These are phyloP conservation scores for Oscheius sp. DNA, from an alignment of 1,140 invertebrate genomes.

Conservation along the genomic window DNA sequence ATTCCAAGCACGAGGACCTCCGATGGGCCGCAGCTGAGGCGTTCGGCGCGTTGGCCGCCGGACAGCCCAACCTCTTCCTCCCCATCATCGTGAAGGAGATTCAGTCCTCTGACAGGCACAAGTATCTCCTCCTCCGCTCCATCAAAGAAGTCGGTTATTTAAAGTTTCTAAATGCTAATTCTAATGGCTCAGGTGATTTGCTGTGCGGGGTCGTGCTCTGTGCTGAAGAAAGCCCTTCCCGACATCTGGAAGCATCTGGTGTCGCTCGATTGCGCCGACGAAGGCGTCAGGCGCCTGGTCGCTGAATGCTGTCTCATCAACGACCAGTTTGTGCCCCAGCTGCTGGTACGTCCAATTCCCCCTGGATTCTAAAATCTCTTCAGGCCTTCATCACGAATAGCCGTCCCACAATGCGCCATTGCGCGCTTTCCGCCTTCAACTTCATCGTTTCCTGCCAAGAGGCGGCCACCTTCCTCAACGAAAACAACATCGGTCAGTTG, in stretches of 20 bases:
- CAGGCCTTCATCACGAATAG: not conserved
- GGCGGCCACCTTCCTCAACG: no score
- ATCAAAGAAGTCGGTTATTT: conserved; percentile 92
- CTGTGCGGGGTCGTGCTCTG: no score
- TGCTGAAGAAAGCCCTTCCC: not conserved
- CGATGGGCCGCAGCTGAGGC: conserved; percentile 94
- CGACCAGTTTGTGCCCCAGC: conserved; percentile 1
- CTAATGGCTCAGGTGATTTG: no score
- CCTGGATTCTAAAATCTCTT: not conserved
- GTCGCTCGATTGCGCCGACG: conserved; percentile 12
- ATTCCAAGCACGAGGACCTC: conserved; percentile 67
- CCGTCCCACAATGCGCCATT: not conserved
- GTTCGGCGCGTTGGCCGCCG: conserved; percentile 80
- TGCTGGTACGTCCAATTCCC: conserved; percentile 2
- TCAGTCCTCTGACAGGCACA: conserved; percentile 81
- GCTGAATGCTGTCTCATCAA: conserved; percentile 24
- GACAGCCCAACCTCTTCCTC: conserved; percentile 86
- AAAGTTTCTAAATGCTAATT: no score
- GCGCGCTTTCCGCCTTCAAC: conserved; percentile 61
- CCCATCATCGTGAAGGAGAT: conserved; percentile 92
- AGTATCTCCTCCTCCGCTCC: conserved; percentile 87
- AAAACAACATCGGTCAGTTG: no score
- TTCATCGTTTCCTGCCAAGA: no score
- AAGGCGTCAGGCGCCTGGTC: conserved; percentile 26
- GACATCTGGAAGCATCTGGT: conserved; percentile 24